A percentile compares a stretch with the other conserved stretches of the same genome.
Evolutionary conservation across 1,140 invertebrate genomes (phyloP).

Genomic region (Capitella teleta): DNA sequence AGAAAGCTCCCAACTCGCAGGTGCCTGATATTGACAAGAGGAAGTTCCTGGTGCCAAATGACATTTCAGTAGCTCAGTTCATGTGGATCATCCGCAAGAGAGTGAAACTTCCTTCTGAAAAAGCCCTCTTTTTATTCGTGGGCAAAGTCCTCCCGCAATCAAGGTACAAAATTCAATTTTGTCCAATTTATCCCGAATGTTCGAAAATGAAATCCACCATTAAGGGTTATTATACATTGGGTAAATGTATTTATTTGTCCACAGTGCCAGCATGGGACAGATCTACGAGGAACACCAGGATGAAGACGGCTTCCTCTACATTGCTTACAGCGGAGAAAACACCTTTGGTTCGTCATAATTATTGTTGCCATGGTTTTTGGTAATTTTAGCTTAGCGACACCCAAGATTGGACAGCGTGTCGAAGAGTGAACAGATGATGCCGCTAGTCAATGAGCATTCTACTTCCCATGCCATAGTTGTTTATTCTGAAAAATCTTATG

Average conservation of each 20-base stretch:
- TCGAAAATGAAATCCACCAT: neutral
- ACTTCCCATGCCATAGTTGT: no score
- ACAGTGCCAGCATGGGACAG: conserved; percentile 44
- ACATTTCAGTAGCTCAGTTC: conserved; percentile 48
- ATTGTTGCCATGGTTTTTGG: neutral
- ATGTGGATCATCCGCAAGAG: conserved; percentile 48
- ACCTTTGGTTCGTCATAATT: conserved; percentile 34
- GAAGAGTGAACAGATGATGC: no score
- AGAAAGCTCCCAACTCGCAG: conserved; percentile 41
- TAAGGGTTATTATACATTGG: no score
- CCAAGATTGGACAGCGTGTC: no score
- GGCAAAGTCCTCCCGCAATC: conserved; percentile 44
- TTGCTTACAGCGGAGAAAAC: conserved; percentile 46
- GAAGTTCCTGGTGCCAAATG: conserved; percentile 46
- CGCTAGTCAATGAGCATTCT: no score
- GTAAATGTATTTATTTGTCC: neutral
- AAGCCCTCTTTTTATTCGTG: conserved; percentile 47
- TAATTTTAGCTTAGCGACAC: no score
- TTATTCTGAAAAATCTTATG: no score
- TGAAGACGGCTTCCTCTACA: conserved; percentile 47
- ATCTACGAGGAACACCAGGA: conserved; percentile 45
- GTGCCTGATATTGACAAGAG: conserved; percentile 45
- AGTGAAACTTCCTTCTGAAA: conserved; percentile 43
- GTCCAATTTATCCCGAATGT: neutral
- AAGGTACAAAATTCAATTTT: conserved; percentile 28